phyloP scores from a whole-genome alignment of 2,797 vertebrate genomes.

The Pipistrellus pygmaeus region DNA sequence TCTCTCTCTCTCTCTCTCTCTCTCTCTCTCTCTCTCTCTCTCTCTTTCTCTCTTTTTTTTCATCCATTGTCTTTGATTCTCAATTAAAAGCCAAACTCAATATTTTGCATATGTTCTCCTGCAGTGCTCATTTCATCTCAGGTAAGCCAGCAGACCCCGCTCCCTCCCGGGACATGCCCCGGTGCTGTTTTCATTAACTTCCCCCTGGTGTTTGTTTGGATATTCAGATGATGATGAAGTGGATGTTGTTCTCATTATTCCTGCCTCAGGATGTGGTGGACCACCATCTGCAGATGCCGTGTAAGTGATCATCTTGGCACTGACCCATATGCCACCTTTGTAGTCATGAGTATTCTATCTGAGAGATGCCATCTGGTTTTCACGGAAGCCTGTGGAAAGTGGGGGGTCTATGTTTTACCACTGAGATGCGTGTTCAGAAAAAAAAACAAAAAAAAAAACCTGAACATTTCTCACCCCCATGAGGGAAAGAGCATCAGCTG shows the following conservation, averaged over 20 bases:
- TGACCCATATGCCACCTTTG: constrained; percentile 84
- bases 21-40: background rate
- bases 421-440: constrained; percentile 67
- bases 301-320: constrained; percentile 84
- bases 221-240: constrained; percentile 84
- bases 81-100: constrained; percentile 76
- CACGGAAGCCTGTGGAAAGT: constrained; percentile 63
- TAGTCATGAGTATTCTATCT: constrained; percentile 76
- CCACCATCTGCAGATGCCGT: constrained; percentile 83
- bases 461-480: constrained; percentile 66
- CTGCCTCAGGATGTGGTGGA: constrained; percentile 78
- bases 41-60: background rate
- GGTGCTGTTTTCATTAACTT: constrained; percentile 81
- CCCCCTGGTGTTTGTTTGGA: constrained; percentile 81
- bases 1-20: background rate
- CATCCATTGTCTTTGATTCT: constrained; percentile 35
- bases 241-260: constrained; percentile 83
- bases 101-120: constrained; percentile 74
- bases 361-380: constrained; percentile 83
- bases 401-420: constrained; percentile 62
- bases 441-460: constrained; percentile 58
- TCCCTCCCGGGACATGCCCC: constrained; percentile 66
- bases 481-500: constrained; percentile 79
- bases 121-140: constrained; percentile 74
- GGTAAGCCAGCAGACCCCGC: constrained; percentile 59